These are phyloP conservation scores for Andrena praecox DNA, from an alignment of 2,888 invertebrate genomes.

Conservation along the genomic window DNA sequence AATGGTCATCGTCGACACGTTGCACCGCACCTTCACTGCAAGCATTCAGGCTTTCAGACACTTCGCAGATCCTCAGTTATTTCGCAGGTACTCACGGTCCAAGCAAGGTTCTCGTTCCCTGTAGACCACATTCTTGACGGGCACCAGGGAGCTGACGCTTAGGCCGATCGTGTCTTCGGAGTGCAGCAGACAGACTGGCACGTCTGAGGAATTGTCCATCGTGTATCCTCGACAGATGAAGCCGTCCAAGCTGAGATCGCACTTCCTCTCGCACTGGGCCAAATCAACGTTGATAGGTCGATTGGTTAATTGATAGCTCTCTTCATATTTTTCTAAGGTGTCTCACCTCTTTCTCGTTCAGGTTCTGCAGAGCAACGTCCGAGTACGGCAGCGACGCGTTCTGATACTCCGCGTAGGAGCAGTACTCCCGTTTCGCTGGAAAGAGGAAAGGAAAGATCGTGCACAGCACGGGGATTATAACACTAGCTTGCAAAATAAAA, in stretches of 20 bases:
- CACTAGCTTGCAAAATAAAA: too few relatives aligned
- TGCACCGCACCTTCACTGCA: constrained; percentile 92
- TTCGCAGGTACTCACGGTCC: constrained; percentile 88
- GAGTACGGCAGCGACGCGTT: constrained; percentile 89
- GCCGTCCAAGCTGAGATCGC: constrained; percentile 87
- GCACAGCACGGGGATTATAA: too few relatives aligned
- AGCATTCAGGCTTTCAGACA: not conserved
- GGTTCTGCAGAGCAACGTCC: constrained; percentile 85
- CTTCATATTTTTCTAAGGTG: not conserved
- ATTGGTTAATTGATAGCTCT: not conserved
- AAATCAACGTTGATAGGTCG: not conserved
- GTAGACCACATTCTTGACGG: constrained; percentile 88
- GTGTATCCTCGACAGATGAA: constrained; percentile 92
- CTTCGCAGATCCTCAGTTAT: not conserved
- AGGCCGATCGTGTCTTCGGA: constrained; percentile 93
- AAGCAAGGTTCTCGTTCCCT: constrained; percentile 93
- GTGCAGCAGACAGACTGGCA: constrained; percentile 89
- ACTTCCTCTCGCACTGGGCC: constrained; percentile 86
- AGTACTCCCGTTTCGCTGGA: constrained; percentile 87
- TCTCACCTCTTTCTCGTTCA: constrained; percentile 75
- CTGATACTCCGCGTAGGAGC: constrained; percentile 92
- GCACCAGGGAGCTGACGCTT: constrained; percentile 90
- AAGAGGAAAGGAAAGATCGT: not conserved
- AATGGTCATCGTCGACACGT: constrained; percentile 87
- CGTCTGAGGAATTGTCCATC: constrained; percentile 75